Base-by-base conservation (phyloP, 1,140 invertebrate species). In the Episyrphus balteatus region DNA sequence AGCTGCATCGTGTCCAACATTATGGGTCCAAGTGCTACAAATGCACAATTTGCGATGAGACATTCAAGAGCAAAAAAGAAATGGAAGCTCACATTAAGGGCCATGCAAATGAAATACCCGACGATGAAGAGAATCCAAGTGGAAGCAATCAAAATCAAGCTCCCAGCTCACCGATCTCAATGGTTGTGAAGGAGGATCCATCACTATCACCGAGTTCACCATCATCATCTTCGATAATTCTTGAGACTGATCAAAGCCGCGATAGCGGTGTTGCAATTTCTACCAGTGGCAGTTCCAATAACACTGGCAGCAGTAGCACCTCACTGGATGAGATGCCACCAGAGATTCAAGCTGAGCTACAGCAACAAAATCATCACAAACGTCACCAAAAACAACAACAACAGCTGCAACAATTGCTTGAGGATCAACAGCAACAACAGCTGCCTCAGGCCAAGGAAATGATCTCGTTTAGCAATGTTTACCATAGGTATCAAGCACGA, bases 11-110 rank as follows among this genome's bases (percentile, higher is more conserved):
- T 51, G 87, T 90, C n/a, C 84, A 88, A 46, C 90, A 93, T 68
- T 90, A 87, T 54, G 88, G 88, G 1, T 85, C 91, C 59, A 90
- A 91, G 58, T 88, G 90, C 31, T 92, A 92, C 71, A 90, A 90
- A 58, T 92, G 88, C 64, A 91, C 87, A 0, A 81, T 92, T 9
- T 93, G 88, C 61, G 84, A 89, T 51, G 83, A 87, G 51, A 91
- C 88, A 0, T 92, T 92, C 60, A 87, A 82, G 46, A 90, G 84
- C 3, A 90, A 91, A 64, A 92, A 92, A 59, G 81, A 82, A 30
- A 87, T 92, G 82, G 88, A 92, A 60, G 73, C 82, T 5, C 89
- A 92, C 61, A 90, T 92, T 30, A 89, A 90, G 60, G 86, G 84
- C n/a, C 88, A 92, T 58, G 84, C 86, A 13, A 83, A 86, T 39